phyloP scores from a whole-genome alignment of 2,113 vertebrate species.

The Malurus cyaneus region DNA sequence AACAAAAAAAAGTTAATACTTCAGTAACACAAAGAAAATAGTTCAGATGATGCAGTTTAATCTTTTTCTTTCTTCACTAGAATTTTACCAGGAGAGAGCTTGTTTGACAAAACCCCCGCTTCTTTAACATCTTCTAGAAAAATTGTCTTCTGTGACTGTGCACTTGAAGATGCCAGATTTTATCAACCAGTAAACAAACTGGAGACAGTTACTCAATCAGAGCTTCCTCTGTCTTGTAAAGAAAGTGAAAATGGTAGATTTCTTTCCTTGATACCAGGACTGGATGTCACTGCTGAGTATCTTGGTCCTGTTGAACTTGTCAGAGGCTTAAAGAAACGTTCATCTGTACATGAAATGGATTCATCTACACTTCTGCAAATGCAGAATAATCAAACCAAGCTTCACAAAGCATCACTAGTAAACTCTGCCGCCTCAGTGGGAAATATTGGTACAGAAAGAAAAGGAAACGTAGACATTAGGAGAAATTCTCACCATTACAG shows the following conservation, averaged over 20 bases:
- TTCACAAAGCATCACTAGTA: not conserved
- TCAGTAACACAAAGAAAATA: not conserved
- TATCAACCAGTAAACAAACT: conserved; percentile 34
- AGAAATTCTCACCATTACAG: not conserved
- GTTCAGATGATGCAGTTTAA: not conserved
- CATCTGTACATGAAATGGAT: not conserved
- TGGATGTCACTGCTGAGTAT: conserved; percentile 86
- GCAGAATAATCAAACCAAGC: conserved; percentile 1
- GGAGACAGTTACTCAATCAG: not conserved
- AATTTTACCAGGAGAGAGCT: conserved; percentile 82
- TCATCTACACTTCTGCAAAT: not conserved
- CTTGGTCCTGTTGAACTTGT: conserved; percentile 63
- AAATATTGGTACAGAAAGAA: not conserved
- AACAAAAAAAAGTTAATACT: not conserved
- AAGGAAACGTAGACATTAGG: not conserved
- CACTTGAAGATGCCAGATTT: not conserved
- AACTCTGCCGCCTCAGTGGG: not conserved
- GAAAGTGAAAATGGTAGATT: conserved; percentile 59
- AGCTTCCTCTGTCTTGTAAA: conserved; percentile 68
- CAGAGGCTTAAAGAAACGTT: conserved; percentile 34
- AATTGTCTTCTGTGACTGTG: conserved; percentile 76
- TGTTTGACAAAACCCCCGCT: conserved; percentile 81
- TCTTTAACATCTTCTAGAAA: conserved; percentile 32
- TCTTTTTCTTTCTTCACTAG: conserved; percentile 64
- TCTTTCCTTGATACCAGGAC: conserved; percentile 78